phyloP scores from a whole-genome alignment of 2,888 invertebrate genomes.

The Drepana falcataria region DNA sequence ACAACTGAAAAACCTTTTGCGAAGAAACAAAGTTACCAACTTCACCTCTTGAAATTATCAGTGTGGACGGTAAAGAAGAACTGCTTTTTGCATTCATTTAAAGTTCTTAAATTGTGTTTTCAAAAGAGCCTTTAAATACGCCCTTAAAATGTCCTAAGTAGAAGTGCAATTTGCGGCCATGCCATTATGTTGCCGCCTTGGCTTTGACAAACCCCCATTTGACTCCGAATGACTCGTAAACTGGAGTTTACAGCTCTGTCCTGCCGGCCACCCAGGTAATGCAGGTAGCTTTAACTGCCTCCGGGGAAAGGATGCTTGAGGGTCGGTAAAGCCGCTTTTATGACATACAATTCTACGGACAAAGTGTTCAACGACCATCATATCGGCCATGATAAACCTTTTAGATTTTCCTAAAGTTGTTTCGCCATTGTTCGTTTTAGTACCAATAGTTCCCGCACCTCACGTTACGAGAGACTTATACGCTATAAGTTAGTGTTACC shows the following conservation, averaged over 20 bases:
- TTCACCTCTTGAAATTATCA: too few relatives aligned
- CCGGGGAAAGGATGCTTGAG: background rate
- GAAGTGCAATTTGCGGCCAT: slow-evolving; percentile 6
- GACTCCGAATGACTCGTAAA: background rate
- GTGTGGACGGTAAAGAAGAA: too few relatives aligned
- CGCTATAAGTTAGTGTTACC: too few relatives aligned
- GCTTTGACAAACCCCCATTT: background rate
- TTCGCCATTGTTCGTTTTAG: too few relatives aligned
- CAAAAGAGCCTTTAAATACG: slow-evolving; percentile 5
- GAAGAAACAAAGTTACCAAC: too few relatives aligned
- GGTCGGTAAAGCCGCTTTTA: background rate
- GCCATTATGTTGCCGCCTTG: background rate
- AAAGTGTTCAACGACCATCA: too few relatives aligned
- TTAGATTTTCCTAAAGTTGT: too few relatives aligned
- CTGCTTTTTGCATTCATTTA: slow-evolving; percentile 2
- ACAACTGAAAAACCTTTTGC: too few relatives aligned
- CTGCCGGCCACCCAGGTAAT: background rate
- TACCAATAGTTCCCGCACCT: too few relatives aligned
- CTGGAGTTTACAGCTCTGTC: background rate
- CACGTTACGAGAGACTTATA: too few relatives aligned
- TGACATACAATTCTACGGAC: background rate
- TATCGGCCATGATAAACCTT: too few relatives aligned
- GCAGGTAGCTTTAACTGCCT: background rate
- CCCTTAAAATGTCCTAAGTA: slow-evolving; percentile 1
- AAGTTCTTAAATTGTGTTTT: background rate